Base-by-base conservation (phyloP, 2,113 vertebrate genomes). In the Cryptomyrus ogoouensis region DNA sequence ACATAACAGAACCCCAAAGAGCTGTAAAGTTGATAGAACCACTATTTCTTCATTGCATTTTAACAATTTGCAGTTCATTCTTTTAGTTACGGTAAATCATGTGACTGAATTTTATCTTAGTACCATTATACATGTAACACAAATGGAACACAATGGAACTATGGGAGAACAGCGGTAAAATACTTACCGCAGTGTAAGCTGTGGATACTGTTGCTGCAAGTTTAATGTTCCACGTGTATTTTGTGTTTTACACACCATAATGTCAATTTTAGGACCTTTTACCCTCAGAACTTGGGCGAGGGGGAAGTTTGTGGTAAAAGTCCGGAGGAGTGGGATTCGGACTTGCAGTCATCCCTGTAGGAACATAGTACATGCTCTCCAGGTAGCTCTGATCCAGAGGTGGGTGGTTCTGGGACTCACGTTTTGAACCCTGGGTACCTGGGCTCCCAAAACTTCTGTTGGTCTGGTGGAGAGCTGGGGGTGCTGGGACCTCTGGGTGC, bases 341-440 rank as follows among this genome's bases (percentile, higher is more conserved):
- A 92, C 97, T 98, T 50, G 95, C 95, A 92, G 95, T 96, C 95
- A 98, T 97, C 39, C 97, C 97, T 0, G 97, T 96, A 6, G 97
- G 97, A 93, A 98, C 96, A 93, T 97, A 99, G 94, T 98, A 99
- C 93, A 96, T 96, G 90, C 96, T 95, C 89, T 98, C 97, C 95
- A 98, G 94, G 94, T 97, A 95, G 89, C 95, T 96, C 1, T 96
- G 94, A 93, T 98, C 97, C 2, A 97, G 21, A 9, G 93, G 94
- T 91, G 95, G 96, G 2, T 96, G 94, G 88, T 91, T 95, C 93
- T 94, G 96, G 91, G 5, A 88, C 13, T 96, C 97, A 91, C 93
- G 93, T 58, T 96, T 96, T 70, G 95, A 92, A 24, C 90, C 93
- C 27, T 95, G 96, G 92, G 93, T 94, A 88, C 94, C 92, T 74